Evolutionary conservation across 2,113 vertebrate genomes (phyloP), one percentile per base, ranked within the genome.

Genomic region (Amblyornis subalaris): DNA sequence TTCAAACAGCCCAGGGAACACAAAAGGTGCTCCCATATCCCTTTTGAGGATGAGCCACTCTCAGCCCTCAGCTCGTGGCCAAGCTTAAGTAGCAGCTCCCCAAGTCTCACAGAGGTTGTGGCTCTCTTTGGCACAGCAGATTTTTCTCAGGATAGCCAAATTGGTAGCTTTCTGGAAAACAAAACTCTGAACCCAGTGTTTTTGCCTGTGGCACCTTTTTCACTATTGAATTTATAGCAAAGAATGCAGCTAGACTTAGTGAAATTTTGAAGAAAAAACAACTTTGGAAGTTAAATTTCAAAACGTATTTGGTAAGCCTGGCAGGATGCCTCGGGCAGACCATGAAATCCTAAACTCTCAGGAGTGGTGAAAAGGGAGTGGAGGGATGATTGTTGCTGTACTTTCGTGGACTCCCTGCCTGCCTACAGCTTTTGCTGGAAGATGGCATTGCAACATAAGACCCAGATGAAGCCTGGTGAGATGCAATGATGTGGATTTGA

Each of bases 21-120:
- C 44, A 66, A 45, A 11, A 75, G 45, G 64, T 70, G 25, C 25
- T 93, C 25, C 58, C 55, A 64, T 5, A 31, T 57, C 28, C 55
- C 28, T 94, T 83, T 85, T 1, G 5, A 83, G 60, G 36, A 33
- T 0, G 8, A 89, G 47, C 22, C 75, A 64, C 11, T 64, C 76
- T 60, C 61, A 74, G 47, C 36, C 38, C 19, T 21, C 4, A 6
- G 76, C 31, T 84, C 62, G 60, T 26, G 35, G 54, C 50, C 71
- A 88, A 93, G 62, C 73, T 75, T 54, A 87, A 90, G 70, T 42
- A 94, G 70, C 55, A 74, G 10, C 44, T 93, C 47, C 40, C 29
- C 1, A 8, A 36, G 55, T 45, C 26, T 84, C 89, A 42, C 42
- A 31, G 40, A 64, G 29, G 66, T 69, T 35, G 31, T 50, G 51